These are phyloP conservation scores for Drosophila longiperda DNA, from an alignment of 2,888 invertebrate species.

Conservation along the genomic window DNA sequence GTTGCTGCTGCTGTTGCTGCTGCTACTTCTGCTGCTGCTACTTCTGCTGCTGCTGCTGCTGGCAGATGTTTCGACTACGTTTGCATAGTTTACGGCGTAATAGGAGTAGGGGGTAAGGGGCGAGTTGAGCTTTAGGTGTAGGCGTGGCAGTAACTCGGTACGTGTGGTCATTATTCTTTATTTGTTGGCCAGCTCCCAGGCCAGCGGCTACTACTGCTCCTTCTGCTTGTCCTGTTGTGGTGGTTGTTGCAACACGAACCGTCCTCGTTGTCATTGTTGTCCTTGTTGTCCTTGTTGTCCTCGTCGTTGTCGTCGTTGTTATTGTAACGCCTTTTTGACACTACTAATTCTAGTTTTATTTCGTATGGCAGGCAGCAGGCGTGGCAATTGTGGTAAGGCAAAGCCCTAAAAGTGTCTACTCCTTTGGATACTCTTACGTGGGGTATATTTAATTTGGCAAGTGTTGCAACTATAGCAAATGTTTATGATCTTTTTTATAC, in stretches of 20 bases:
- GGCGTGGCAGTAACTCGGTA: slow-evolving; percentile 52
- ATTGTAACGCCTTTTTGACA: slow-evolving; percentile 77
- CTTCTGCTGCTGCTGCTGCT: slow-evolving; percentile 10
- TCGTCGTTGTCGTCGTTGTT: slow-evolving; percentile 47
- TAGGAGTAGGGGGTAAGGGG: slow-evolving; percentile 12
- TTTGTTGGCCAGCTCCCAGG: slow-evolving; percentile 60
- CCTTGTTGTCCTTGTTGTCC: slow-evolving; percentile 8
- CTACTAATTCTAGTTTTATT: slow-evolving; percentile 81
- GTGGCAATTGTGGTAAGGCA: slow-evolving; percentile 10
- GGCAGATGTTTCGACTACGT: slow-evolving; percentile 77
- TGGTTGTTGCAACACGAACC: neutral
- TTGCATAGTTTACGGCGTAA: slow-evolving; percentile 69
- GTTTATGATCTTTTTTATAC: neutral
- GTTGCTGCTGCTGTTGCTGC: neutral
- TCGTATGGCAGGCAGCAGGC: slow-evolving; percentile 30
- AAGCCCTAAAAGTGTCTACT: slow-evolving; percentile 49
- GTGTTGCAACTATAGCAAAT: neutral
- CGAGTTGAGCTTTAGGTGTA: slow-evolving; percentile 33
- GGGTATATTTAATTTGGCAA: neutral
- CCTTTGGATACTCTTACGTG: slow-evolving; percentile 28
- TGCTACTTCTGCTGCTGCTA: slow-evolving; percentile 9
- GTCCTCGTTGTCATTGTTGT: slow-evolving; percentile 1
- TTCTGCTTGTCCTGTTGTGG: slow-evolving; percentile 2
- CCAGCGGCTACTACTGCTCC: slow-evolving; percentile 7
- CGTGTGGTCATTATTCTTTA: slow-evolving; percentile 80